Conservation (phyloP, 2,113 vertebrate species). For the Eulacestoma nigropectus region DNA sequence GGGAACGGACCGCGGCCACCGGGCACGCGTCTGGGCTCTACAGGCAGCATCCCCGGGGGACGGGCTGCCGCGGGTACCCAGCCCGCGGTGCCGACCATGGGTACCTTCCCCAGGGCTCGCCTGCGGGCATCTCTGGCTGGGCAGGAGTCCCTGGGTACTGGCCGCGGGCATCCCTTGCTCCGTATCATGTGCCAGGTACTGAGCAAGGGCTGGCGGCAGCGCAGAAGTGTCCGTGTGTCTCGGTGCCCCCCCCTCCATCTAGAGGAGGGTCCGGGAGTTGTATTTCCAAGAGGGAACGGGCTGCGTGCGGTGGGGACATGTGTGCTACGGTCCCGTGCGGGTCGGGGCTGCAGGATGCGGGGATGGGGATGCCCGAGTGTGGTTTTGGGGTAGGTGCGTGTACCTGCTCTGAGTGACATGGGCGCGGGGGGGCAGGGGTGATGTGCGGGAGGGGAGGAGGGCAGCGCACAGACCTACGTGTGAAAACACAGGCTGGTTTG, state of each 20-base stretch:
- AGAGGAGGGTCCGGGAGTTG: neutral
- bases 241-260: neutral
- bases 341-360: neutral
- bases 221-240: neutral
- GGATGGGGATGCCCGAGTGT: neutral
- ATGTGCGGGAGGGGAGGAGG: neutral
- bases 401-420: neutral
- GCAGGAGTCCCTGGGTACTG: neutral
- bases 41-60: neutral
- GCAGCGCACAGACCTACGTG: rapidly evolving
- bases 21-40: neutral
- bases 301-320: neutral
- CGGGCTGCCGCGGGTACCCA: neutral
- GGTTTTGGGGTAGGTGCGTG: neutral
- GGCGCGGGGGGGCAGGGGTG: rapidly evolving
- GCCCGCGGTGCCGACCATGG: rapidly evolving
- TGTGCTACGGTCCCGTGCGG: neutral
- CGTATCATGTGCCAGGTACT: rapidly evolving
- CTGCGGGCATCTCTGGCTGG: neutral
- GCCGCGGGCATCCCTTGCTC: neutral
- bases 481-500: neutral
- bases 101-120: neutral
- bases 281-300: neutral
- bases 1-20: neutral
- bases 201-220: neutral